Evolutionary conservation across 2,113 vertebrate species (phyloP), one percentile per base, ranked within the genome.

Genomic region (Melanocharis versteri): DNA sequence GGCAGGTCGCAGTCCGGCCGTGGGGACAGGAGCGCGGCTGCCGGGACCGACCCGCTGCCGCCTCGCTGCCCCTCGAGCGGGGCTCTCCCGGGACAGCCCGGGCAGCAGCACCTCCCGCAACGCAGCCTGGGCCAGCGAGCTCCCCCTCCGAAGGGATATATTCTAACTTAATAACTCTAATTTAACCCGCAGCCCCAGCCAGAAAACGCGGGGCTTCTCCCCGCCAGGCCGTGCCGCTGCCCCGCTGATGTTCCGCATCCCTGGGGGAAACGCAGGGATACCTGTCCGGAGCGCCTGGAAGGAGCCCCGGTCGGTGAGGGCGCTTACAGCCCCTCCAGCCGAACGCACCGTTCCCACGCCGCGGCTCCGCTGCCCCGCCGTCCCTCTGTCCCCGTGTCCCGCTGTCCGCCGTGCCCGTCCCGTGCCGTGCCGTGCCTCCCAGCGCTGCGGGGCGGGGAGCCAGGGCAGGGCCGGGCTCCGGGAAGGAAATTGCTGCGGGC

Each of bases 341-440:
- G 35, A 15, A 33, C 1, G 8, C 12, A 33, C 54, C 35, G 26
- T 6, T 42, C 40, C 57, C 57, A 3, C 26, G n/a, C 6, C 35
- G 35, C 51, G 33, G 39, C 21, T 30, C 56, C 21, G 42, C 69
- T 23, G 39, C 23, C 13, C 50, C 10, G 5, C 7, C 30, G 51
- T 31, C 28, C 37, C 60, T 11, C 60, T 13, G 39, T 10, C 15
- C 33, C 45, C 14, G 24, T 13, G 33, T 22, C 22, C 56, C 13
- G 51, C 65, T 20, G 12, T 6, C 5, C 5, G n/a, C 11, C 27
- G 5, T 21, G 30, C 31, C 66, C 26, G 26, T 4, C 6, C 51
- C 5, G 44, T 1, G 4, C 35, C 21, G 1, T 1, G 0, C 3
- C 19, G 39, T 13, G 10, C 3, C 6, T 7, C 5, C 15, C 42